A percentile compares a stretch with the other conserved stretches of the same genome.
These are phyloP conservation scores for Onychostoma macrolepis DNA, from an alignment of 2,113 vertebrate genomes.

Conservation along the genomic window DNA sequence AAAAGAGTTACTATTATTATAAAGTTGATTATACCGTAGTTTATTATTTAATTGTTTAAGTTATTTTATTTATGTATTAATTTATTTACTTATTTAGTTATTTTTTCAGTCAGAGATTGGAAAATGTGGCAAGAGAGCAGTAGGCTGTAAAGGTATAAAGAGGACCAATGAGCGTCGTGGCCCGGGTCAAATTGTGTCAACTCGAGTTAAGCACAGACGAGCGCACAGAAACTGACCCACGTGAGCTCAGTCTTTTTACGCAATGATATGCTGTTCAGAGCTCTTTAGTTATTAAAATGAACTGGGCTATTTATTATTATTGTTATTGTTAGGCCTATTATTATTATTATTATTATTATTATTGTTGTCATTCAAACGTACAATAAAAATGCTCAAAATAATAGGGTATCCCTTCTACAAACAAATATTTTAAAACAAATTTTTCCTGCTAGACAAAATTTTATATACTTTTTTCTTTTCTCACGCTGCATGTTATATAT, in stretches of 20 bases:
- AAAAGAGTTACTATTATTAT: background rate
- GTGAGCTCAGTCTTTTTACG: conserved; percentile 61
- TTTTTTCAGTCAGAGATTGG: background rate
- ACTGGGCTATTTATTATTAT: background rate
- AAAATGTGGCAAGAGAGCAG: conserved; percentile 49
- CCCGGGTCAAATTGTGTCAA: conserved; percentile 79
- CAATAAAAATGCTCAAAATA: background rate
- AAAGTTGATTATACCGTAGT: background rate
- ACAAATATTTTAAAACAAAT: background rate
- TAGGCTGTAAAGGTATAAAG: conserved; percentile 60
- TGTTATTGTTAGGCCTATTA: background rate
- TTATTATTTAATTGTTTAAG: background rate
- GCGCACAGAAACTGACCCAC: conserved; percentile 65
- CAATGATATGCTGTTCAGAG: conserved; percentile 53
- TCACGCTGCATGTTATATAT: background rate
- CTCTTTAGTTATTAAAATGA: background rate
- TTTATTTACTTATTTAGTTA: too few species aligned
- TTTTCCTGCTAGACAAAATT: background rate
- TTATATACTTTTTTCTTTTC: background rate
- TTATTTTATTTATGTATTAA: background rate
- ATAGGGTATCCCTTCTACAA: background rate
- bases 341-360: background rate
- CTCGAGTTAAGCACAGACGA: conserved; percentile 78
- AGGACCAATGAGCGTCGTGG: conserved; percentile 60
- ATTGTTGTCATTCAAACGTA: background rate